Evolutionary conservation across 2,113 vertebrate species (phyloP).

Genomic region (Ophthalmolycus amberensis): DNA sequence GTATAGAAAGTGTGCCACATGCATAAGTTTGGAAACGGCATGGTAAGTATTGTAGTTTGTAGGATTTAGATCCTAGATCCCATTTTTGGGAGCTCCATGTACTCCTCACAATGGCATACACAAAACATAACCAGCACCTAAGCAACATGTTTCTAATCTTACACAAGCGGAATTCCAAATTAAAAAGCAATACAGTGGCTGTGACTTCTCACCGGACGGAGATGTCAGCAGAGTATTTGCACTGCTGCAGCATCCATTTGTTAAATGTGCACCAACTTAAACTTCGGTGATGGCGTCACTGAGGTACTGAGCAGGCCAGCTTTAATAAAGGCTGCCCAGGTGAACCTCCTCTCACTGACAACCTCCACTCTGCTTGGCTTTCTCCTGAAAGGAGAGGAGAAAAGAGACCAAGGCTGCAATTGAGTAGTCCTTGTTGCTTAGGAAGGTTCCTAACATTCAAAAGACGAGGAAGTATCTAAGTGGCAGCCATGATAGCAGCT

Average conservation of each 20-base stretch:
- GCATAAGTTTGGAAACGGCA: neutral
- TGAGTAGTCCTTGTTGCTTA: no score
- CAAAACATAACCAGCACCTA: neutral
- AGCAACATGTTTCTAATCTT: neutral
- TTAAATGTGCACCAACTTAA: neutral
- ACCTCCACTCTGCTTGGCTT: no score
- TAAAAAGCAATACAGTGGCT: neutral
- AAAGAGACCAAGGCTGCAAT: no score
- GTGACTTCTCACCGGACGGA: neutral
- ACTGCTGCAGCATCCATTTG: no score
- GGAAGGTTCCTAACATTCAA: no score
- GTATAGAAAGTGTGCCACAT: neutral
- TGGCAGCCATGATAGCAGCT: no score
- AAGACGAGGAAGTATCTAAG: no score
- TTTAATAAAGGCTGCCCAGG: neutral
- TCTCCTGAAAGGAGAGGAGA: no score
- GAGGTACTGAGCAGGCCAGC: neutral
- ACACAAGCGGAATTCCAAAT: neutral
- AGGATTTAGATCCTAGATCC: neutral
- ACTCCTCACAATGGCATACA: neutral
- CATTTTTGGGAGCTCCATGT: neutral
- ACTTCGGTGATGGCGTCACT: neutral
- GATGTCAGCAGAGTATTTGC: neutral
- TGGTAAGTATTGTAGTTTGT: slow-evolving; percentile 2
- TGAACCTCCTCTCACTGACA: neutral